Evolutionary conservation across 2,113 vertebrate genomes (phyloP).

Genomic region (Aythya baeri): DNA sequence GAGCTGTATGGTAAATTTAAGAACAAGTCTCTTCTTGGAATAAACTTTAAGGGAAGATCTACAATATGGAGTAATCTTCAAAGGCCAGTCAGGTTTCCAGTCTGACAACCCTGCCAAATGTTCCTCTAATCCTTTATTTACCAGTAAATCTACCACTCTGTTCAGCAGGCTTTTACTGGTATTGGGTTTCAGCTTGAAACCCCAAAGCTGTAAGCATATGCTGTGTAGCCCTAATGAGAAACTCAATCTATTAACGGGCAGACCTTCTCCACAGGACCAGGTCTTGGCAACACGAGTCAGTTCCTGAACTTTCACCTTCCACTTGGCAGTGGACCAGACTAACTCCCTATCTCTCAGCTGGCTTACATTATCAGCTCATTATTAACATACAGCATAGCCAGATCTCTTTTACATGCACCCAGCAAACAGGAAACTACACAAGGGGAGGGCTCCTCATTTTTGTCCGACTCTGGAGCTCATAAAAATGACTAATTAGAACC

Average conservation of each 20-base stretch:
- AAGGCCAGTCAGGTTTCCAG: conserved; percentile 52
- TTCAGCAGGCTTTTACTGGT: conserved; percentile 40
- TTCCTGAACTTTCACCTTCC: conserved; percentile 71
- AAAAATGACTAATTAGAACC: conserved; percentile 73
- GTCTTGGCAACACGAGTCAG: conserved; percentile 67
- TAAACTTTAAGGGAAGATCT: neutral
- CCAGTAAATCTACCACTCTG: conserved; percentile 66
- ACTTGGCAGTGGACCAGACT: conserved; percentile 61
- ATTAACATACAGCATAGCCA: conserved; percentile 71
- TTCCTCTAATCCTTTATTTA: conserved; percentile 73
- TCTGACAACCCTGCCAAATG: conserved; percentile 44
- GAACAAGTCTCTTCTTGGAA: neutral
- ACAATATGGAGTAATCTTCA: conserved; percentile 52
- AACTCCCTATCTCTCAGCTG: conserved; percentile 69
- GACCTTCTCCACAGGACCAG: conserved; percentile 55
- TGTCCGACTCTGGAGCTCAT: conserved; percentile 67
- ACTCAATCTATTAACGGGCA: conserved; percentile 63
- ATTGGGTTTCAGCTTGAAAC: conserved; percentile 54
- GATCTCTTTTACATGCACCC: conserved; percentile 61
- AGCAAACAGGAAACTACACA: conserved; percentile 70
- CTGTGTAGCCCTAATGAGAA: conserved; percentile 68
- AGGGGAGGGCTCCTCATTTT: conserved; percentile 65
- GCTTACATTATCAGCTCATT: conserved; percentile 75
- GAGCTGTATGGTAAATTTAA: neutral
- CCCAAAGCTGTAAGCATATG: conserved; percentile 49